Evolutionary conservation across 2,113 vertebrate species (phyloP), one percentile per base, ranked within the genome.

Genomic region (Synchiropus splendidus): DNA sequence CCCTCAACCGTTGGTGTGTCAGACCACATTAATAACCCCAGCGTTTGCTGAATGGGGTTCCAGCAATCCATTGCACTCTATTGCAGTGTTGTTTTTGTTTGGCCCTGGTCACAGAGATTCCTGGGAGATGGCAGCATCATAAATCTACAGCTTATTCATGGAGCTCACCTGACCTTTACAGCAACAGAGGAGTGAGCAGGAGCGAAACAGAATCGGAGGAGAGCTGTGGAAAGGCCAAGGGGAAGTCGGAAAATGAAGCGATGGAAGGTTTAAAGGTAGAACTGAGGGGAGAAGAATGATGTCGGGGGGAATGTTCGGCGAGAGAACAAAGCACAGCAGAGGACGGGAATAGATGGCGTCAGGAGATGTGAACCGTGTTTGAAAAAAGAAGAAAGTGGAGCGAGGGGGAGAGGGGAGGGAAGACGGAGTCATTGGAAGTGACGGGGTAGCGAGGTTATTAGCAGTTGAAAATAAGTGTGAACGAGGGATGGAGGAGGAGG

Each of bases 91-190:
- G 67, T 75, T 74, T 69, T 77, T 70, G 63, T 65, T 73, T 73
- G 61, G 58, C 48, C 62, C 61, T 58, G 69, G 71, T 74, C 60
- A 69, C 63, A 63, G 54, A 72, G 77, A 79, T 77, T 81, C 75
- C 62, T 58, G 41, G 39, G 66, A 70, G 65, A 66, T 70, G 74
- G 70, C 78, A 80, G 75, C 72, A 73, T 76, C 72, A 82, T 85
- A 77, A 83, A 83, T 86, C 80, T 75, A 69, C 59, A 56, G 61
- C 67, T 75, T 78, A 77, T 82, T 83, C 77, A 76, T 69, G 65
- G 62, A 67, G 68, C 67, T 61, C 59, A 59, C 60, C 64, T 80
- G 79, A 82, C 78, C 79, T 83, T 85, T 85, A 72, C 64, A 39
- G 58, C 67, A 61, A 64, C 58, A 47, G 39, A n/a, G 56, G 49